Evolutionary conservation across 2,888 invertebrate genomes (phyloP).

Genomic region (Eilema griseolum): DNA sequence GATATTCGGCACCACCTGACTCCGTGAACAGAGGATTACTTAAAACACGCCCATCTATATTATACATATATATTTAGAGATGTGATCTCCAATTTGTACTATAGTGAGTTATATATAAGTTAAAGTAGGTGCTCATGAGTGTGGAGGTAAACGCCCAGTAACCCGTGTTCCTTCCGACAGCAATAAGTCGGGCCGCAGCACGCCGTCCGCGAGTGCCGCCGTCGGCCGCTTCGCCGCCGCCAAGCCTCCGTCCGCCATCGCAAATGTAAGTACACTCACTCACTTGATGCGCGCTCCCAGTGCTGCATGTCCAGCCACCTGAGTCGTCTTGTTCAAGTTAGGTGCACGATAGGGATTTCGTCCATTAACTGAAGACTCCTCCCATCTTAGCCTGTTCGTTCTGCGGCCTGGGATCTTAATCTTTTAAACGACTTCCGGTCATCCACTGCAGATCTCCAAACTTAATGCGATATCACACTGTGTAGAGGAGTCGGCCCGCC

Average conservation of each 20-base stretch:
- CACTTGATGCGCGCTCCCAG: too few relatives aligned
- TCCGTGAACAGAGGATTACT: too few relatives aligned
- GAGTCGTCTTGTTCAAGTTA: neutral
- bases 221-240: conserved; percentile 70
- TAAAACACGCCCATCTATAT: too few relatives aligned
- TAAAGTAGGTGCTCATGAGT: too few relatives aligned
- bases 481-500: too few relatives aligned
- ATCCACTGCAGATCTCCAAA: too few relatives aligned
- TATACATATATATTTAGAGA: too few relatives aligned
- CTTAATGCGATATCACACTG: too few relatives aligned
- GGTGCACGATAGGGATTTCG: neutral
- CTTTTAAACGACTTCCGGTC: too few relatives aligned
- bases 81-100: too few relatives aligned
- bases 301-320: too few relatives aligned
- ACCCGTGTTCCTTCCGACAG: conserved; percentile 16
- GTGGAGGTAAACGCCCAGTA: neutral
- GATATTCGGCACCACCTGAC: neutral
- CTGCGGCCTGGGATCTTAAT: neutral
- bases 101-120: too few relatives aligned
- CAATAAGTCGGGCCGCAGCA: conserved; percentile 54
- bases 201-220: conserved; percentile 48
- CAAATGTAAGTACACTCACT: conserved; percentile 52
- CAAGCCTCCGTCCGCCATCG: conserved; percentile 68
- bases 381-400: neutral
- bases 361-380: neutral